Base-by-base conservation (phyloP, 2,888 invertebrate genomes). In the Boloria selene region DNA sequence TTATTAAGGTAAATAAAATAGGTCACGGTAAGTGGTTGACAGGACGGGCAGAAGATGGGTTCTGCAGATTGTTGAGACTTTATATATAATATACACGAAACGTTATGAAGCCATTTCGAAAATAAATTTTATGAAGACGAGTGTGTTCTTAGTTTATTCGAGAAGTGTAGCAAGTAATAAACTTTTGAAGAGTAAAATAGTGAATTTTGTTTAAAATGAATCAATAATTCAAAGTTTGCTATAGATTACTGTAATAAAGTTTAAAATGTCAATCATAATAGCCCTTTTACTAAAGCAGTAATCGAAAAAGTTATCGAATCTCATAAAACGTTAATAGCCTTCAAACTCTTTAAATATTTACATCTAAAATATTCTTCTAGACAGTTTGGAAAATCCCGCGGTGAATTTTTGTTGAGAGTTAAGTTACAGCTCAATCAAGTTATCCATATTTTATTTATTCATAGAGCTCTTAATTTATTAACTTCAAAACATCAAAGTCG, bases 251-350 rank as follows among this genome's bases (percentile, higher is more conserved):
- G 51, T 47, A 59, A 47, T n/a, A 45, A 45, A 16, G 13, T 59
- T 59, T 64, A 47, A 38, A 64, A 52, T 53, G 64, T 64, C 64
- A 53, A 52, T 64, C 47, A 52, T 52, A 64, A 52, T 53, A 64
- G 52, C 52, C 38, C 31, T 38, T 64, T 64, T 61, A 51, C 64
- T 55, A 26, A 38, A 51, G 55, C 16, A 38, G 60, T 67, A 64
- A 67, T 64, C 52, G 64, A 61, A 68, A 68, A 68, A 68, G 67
- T 64, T 68, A 60, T 49, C 56, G 52, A 56, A 68, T 61, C 56
- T 64, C 61, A 52, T 64, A 61, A 64, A 68, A 61, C 60, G 61
- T 67, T 67, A 64, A 64, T 56, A 64, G 64, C 26, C 56, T 44
- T 22, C 52, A 64, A 65, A 61, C 47, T 62, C 26, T 17, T 31